These are phyloP conservation scores for Spilogale gracilis DNA, from an alignment of 2,113 vertebrate genomes.

Conservation along the genomic window DNA sequence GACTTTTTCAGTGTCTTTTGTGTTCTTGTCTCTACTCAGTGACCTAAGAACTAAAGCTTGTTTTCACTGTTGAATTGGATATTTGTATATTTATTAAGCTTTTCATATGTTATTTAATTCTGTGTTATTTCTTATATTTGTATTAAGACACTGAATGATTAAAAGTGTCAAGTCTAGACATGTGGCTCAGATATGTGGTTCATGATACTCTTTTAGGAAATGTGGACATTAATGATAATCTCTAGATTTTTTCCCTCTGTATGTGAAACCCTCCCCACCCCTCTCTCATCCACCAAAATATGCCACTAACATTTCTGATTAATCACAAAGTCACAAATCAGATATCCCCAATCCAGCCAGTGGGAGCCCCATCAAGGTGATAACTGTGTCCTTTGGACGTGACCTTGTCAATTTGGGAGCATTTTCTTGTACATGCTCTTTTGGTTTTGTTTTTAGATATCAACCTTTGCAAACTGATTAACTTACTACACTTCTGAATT, in stretches of 20 bases:
- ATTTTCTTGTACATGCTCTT: not conserved
- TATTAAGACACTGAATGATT: slow-evolving; percentile 72
- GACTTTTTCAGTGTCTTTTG: slow-evolving; percentile 47
- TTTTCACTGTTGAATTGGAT: slow-evolving; percentile 62
- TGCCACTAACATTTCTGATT: not conserved
- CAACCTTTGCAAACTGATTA: not conserved
- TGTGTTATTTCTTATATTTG: slow-evolving; percentile 76
- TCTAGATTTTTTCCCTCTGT: not conserved
- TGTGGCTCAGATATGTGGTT: not conserved
- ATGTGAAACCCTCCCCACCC: not conserved
- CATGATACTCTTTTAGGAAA: slow-evolving; percentile 52
- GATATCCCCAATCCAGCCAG: not conserved
- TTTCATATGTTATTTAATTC: slow-evolving; percentile 80
- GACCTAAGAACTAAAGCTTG: slow-evolving; percentile 58
- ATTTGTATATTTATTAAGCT: slow-evolving; percentile 77
- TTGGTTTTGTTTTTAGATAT: slow-evolving; percentile 4
- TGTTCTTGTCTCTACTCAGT: slow-evolving; percentile 55
- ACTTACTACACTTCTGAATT: not conserved
- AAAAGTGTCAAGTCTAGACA: slow-evolving; percentile 58
- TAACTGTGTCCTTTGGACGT: not conserved
- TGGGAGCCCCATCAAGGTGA: not conserved
- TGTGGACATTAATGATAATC: slow-evolving; percentile 37
- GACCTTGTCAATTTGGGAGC: not conserved
- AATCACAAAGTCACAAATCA: not conserved
- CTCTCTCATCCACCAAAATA: not conserved